Percentiles rank a stretch among this genome's conserved stretches.
phyloP scores from a whole-genome alignment of 2,888 invertebrate genomes.

The Lampropteryx suffumata region DNA sequence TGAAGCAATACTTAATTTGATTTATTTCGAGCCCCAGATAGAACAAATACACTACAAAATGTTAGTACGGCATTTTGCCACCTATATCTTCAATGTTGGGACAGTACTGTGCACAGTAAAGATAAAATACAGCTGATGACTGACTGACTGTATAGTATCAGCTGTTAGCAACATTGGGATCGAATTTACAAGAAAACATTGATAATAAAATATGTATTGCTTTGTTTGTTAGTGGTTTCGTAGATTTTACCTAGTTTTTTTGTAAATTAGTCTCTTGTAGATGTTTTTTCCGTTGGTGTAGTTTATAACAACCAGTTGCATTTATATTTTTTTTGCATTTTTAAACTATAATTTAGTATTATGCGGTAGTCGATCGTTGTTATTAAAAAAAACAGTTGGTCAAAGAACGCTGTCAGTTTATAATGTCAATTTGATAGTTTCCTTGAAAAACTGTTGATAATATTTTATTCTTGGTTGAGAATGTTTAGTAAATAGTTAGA shows the following conservation, averaged over 20 bases:
- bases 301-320: constrained; percentile 10
- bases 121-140: neutral
- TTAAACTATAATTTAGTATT: neutral
- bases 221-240: constrained; percentile 4
- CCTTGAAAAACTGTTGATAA: too few relatives aligned
- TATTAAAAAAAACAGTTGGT: too few relatives aligned
- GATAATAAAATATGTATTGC: constrained; percentile 32
- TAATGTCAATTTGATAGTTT: too few relatives aligned
- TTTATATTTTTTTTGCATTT: constrained; percentile 23
- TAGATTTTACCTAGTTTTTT: neutral
- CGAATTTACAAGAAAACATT: constrained; percentile 35
- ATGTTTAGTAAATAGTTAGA: too few relatives aligned
- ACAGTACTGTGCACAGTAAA: neutral
- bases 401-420: too few relatives aligned
- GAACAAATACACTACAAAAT: too few relatives aligned
- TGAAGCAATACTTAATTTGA: too few relatives aligned
- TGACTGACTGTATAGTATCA: constrained; percentile 14
- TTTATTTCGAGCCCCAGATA: too few relatives aligned
- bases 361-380: too few relatives aligned
- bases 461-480: too few relatives aligned
- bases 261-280: constrained; percentile 15
- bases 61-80: too few relatives aligned
- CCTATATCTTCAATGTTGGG: too few relatives aligned
- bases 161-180: constrained; percentile 22
- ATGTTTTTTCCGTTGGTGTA: constrained; percentile 9